A percentile compares a stretch with the other conserved stretches of the same genome.
Conservation (phyloP, 2,797 vertebrate species). For the Rhadinocentrus ornatus region DNA sequence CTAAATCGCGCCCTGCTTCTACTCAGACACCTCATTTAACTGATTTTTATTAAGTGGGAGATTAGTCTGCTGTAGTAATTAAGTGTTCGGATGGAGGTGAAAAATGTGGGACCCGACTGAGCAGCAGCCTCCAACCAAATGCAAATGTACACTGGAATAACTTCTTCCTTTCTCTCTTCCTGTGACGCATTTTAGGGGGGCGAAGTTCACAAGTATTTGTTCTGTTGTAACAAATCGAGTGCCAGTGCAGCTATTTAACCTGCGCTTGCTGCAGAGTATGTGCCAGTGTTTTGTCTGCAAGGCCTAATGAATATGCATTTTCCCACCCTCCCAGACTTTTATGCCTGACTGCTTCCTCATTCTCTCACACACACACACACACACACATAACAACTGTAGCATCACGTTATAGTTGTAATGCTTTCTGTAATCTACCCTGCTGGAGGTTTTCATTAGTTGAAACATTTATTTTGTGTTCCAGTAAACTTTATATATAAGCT, state of each 20-base stretch:
- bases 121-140: slow-evolving; percentile 31
- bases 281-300: slow-evolving; percentile 59
- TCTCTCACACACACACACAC: slow-evolving; percentile 8
- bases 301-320: slow-evolving; percentile 67
- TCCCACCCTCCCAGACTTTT: slow-evolving; percentile 6
- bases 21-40: slow-evolving; percentile 42
- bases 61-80: slow-evolving; percentile 63
- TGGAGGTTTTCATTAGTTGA: background rate
- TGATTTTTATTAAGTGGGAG: slow-evolving; percentile 63
- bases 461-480: background rate
- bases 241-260: slow-evolving; percentile 36
- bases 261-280: slow-evolving; percentile 22
- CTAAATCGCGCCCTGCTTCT: slow-evolving; percentile 45
- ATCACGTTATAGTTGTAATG: background rate
- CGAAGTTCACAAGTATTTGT: slow-evolving; percentile 38
- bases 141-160: slow-evolving; percentile 31
- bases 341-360: slow-evolving; percentile 37
- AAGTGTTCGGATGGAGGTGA: slow-evolving; percentile 52
- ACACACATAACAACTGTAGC: too few species aligned
- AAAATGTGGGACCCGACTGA: slow-evolving; percentile 32
- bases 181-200: slow-evolving; percentile 23
- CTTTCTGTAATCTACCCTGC: background rate
- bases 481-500: background rate
- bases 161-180: slow-evolving; percentile 10
- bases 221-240: slow-evolving; percentile 24